Conservation (phyloP, 2,113 vertebrate species). For the Lynx canadensis region DNA sequence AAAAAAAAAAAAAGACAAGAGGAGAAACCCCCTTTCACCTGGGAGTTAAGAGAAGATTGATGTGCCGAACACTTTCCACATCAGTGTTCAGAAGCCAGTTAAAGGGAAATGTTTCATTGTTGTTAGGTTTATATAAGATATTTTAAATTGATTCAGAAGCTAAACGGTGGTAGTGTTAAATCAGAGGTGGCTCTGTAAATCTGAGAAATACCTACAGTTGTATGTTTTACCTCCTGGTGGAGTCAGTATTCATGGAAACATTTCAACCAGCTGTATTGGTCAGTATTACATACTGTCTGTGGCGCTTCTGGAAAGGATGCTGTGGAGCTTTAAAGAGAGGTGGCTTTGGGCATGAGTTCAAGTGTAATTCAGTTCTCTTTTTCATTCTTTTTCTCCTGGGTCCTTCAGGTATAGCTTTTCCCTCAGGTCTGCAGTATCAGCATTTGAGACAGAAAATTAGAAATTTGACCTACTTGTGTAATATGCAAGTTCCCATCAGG, state of each 20-base stretch:
- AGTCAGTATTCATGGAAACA: background rate
- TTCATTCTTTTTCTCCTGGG: background rate
- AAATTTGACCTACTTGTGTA: slow-evolving; percentile 81
- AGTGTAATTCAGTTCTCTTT: background rate
- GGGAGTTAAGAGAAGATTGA: slow-evolving; percentile 56
- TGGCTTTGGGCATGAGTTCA: slow-evolving; percentile 63
- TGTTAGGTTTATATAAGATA: slow-evolving; percentile 28
- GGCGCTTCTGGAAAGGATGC: background rate
- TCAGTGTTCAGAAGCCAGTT: slow-evolving; percentile 51
- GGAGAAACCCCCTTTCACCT: slow-evolving; percentile 1
- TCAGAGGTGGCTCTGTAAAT: slow-evolving; percentile 43
- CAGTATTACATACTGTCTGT: background rate
- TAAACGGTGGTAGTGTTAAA: slow-evolving; percentile 46
- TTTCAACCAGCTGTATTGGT: slow-evolving; percentile 34
- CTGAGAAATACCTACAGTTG: slow-evolving; percentile 12
- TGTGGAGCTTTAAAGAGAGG: slow-evolving; percentile 60
- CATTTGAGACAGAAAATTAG: slow-evolving; percentile 82
- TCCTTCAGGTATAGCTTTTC: slow-evolving; percentile 56
- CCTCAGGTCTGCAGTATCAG: slow-evolving; percentile 70
- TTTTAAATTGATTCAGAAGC: slow-evolving; percentile 56
- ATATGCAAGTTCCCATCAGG: slow-evolving; percentile 71
- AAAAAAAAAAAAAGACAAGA: background rate
- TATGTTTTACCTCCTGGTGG: slow-evolving; percentile 35
- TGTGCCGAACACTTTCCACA: slow-evolving; percentile 47
- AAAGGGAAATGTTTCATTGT: slow-evolving; percentile 54